A percentile compares a stretch with the other conserved stretches of the same genome.
These are phyloP conservation scores for Rousettus madagascariensis DNA, from an alignment of 2,797 vertebrate genomes.

Conservation along the genomic window DNA sequence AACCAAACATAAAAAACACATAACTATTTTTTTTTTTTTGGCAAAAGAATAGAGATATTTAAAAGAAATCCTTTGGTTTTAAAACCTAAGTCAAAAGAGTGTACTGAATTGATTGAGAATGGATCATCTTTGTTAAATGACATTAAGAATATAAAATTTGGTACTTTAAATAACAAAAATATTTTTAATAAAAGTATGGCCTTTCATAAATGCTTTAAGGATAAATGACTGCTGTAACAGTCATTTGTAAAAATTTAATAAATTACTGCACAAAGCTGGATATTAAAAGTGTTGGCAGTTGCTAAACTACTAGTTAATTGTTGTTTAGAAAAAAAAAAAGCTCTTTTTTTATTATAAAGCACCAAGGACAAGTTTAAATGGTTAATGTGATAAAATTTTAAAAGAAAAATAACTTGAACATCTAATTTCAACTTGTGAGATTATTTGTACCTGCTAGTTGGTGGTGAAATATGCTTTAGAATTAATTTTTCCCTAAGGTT, in stretches of 20 bases:
- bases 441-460: background rate
- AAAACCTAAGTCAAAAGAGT: background rate
- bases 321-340: background rate
- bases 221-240: background rate
- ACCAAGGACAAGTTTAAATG: background rate
- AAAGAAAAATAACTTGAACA: slow-evolving; percentile 36
- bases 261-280: background rate
- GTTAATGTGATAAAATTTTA: background rate
- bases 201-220: background rate
- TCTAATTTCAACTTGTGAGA: background rate
- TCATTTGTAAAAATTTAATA: background rate
- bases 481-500: slow-evolving; percentile 9
- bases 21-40: background rate
- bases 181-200: background rate
- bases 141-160: background rate
- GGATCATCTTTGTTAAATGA: background rate
- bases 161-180: background rate
- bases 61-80: background rate
- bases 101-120: background rate
- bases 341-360: background rate
- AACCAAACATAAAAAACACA: background rate
- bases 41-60: background rate
- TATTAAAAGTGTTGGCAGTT: background rate
- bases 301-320: background rate
- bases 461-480: background rate